Base-by-base conservation (phyloP, 2,888 invertebrate genomes). In the Invenusta paracnida region DNA sequence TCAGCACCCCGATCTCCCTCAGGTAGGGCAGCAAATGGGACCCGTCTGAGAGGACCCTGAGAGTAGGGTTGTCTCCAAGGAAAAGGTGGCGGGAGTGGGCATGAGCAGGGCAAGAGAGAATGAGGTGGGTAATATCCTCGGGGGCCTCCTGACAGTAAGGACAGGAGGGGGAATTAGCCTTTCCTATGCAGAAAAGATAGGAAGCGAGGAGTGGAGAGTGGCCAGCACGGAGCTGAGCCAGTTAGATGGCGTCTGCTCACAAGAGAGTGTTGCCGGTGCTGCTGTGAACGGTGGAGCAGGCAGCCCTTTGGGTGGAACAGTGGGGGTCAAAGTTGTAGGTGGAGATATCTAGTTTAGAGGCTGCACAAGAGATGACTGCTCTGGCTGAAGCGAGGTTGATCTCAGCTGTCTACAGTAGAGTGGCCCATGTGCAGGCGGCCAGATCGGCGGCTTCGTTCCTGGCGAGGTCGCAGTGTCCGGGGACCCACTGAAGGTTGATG, bases 381-480 rank as follows among this genome's bases (percentile, higher is more conserved):
- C 73, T 25, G 1, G 73, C 2, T 25, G 25, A 27, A 28, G 25
- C 25, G 73, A 73, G 73, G 73, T 73, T 28, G 0, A 73, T 1
- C 0, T 25, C 0, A 0, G 73, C 73, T 73, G 25, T 25, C 25
- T 25, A 73, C 0, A 73, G 73, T 28, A 2, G 73, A 2, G 73
- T 2, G 0, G 73, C 73, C 0, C 27, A 25, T 0, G 73, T 73
- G 25, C 73, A 2, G 25, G 0, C 25, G 1, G 73, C 27, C 73
- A 0, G 25, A 27, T 25, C 0, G 73, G 2, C 73, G 2, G n/a
- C 1, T n/a, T n/a, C n/a, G n/a, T n/a, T n/a, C n/a, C n/a, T n/a
- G n/a, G n/a, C n/a, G n/a, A 73, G 73, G 73, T 73, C 73, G 73
- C 73, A 73, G 2, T 73, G 73, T 1, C 0, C 73, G 73, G 73